Evolutionary conservation across 2,797 vertebrate species (phyloP), one percentile per base, ranked within the genome.

Genomic region (Muscicapa comitata): DNA sequence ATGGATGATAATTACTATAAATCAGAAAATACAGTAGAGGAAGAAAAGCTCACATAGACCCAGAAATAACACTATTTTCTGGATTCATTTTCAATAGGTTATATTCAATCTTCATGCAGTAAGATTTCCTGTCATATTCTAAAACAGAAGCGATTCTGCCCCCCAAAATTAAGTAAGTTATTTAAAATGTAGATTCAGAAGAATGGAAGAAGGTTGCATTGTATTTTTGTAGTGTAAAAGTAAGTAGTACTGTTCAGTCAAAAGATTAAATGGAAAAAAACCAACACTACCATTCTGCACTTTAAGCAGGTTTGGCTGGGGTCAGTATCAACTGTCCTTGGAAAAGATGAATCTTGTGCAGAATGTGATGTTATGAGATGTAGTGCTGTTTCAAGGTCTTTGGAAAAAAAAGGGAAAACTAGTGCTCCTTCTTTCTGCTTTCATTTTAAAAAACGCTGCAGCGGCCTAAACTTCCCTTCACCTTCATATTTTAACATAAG

Each of bases 291-390:
- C 4, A 38, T 82, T 92, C 55, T 81, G 62, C 37, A 65, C 29
- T 53, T 55, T 33, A 81, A 87, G 19, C 10, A 75, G 7, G 21
- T 45, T 85, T 91, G 50, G n/a, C 42, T 78, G 59, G 80, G 26
- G 45, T 77, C 48, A 81, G 48, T 74, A 83, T 9, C 50, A 85
- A 54, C n/a, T 78, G 74, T 78, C 58, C 33, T 75, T 88, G 80
- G 42, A 88, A 42, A 72, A 92, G 24, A 78, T 61, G 67, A 61
- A 85, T 23, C 17, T 61, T 61, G n/a, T 78, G 12, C 13, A 84
- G 58, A 80, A 91, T 50, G 24, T 7, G 14, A 24, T 84, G 20
- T 35, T 95, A 43, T 40, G 57, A 50, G 26, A 65, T 42, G 19
- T 16, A 67, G 13, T 29, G 13, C 4, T 73, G 12, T 73, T 94